Base-by-base conservation (phyloP, 2,113 vertebrate genomes). In the Colistium nudipinnis region DNA sequence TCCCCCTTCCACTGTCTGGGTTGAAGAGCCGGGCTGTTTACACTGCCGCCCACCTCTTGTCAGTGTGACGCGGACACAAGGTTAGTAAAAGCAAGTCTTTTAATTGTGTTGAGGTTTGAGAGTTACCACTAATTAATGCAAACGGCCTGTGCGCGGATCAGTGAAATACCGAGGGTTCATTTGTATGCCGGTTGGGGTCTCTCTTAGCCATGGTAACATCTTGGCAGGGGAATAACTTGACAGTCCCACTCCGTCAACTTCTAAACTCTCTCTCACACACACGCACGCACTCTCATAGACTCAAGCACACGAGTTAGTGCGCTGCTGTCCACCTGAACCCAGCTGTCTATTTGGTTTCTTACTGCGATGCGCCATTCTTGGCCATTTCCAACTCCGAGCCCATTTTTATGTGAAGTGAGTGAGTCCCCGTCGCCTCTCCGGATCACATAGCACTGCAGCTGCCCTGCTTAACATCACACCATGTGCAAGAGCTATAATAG, bases 401-500 rank as follows among this genome's bases (percentile, higher is more conserved):
- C 78, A 91, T 80, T 85, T 71, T 85, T 84, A 33, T 77, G 78
- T 70, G 87, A 53, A 81, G 78, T 64, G 74, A 84, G 69, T 85
- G 82, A 76, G 77, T 65, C 78, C 69, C 63, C 24, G 8, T 12
- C 30, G 1, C 63, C 45, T 48, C 80, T 68, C 74, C 78, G 79
- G 78, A 90, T 92, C 87, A 87, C 90, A 91, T 91, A 90, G 91
- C 92, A 77, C 78, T 87, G 91, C 92, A 91, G 91, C 91, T 92
- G 92, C 91, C 84, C 84, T 44, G 76, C 90, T 80, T 76, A 20
- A 75, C 77, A 65, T 81, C 60, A 39, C 68, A 90, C 70, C 91
- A 91, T 90, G 89, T 92, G 91, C 84, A 70, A 65, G 71, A 64
- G 86, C 93, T 93, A 94, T 89, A 94, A 94, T 93, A 92, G 91